Evolutionary conservation across 53 echinoderm and acorn worm genomes (phyloP), one percentile per base, ranked within the genome.

Genomic region (Patiria pectinifera): DNA sequence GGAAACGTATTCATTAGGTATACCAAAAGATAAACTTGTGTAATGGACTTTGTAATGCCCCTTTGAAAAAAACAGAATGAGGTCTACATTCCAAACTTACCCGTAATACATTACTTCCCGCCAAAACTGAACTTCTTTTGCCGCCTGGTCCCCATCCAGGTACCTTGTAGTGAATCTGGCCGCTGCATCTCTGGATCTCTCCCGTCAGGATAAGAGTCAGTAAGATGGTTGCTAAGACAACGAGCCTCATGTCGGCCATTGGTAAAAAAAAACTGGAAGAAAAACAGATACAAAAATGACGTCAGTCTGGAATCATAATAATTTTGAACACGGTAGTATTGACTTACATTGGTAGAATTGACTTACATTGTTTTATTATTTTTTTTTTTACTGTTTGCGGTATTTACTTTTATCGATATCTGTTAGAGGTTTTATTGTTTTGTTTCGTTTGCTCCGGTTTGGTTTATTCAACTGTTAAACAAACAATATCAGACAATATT

Each of bases 61-160:
- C 24, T 1, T 19, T 25, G 8, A 43, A 43, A 76, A 24, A 7
- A 24, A 26, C 76, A 13, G 6, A 76, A 43, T 21, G n/a, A 74
- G 10, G 74, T 21, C 14, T 11, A 0, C 66, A 66, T 13, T 66
- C 8, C 3, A 2, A 45, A 79, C 89, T 89, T 75, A 89, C 89
- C 89, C 89, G 59, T 78, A 90, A 81, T 90, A 69, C 23, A 81
- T 80, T 62, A 66, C 82, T 90, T 19, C 22, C 70, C 11, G 90
- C 53, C 82, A 90, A 79, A 9, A 80, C 62, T 90, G 90, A 63
- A 90, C 90, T 90, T 60, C 90, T 80, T 69, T 90, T 90, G 63
- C 90, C 90, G 24, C 80, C 90, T 5, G 90, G 90, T 48, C 90
- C 90, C 90, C 90, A 90, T 46, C 90, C 90, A 25, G 90, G 90